These are phyloP conservation scores for Pachymerium ferrugineum DNA, from an alignment of 2,888 invertebrate species.

Conservation along the genomic window DNA sequence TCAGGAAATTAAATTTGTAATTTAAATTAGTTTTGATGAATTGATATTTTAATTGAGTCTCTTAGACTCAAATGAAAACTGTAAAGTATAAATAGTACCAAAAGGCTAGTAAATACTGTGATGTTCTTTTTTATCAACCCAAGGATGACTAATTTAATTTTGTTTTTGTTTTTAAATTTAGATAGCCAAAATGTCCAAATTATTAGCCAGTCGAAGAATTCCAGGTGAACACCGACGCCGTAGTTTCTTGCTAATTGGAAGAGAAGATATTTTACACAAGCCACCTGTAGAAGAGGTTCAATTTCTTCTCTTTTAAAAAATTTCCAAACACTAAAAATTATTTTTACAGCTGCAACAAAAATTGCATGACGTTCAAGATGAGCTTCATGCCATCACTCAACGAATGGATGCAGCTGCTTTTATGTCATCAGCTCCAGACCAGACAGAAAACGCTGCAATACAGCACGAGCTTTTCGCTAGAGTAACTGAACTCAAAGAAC, in stretches of 20 bases:
- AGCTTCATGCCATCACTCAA: conserved; percentile 43
- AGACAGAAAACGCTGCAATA: conserved; percentile 35
- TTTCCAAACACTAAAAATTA: neutral
- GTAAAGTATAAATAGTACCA: too few species aligned
- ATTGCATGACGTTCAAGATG: conserved; percentile 45
- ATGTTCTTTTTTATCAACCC: too few species aligned
- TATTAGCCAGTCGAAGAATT: conserved; percentile 50
- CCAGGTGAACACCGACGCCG: conserved; percentile 49
- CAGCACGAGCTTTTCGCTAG: conserved; percentile 40
- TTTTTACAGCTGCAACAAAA: conserved; percentile 43
- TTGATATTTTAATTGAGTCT: too few species aligned
- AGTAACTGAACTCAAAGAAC: conserved; percentile 46
- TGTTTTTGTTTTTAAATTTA: conserved; percentile 37
- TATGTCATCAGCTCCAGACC: neutral
- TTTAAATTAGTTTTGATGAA: too few species aligned
- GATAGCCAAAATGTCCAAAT: conserved; percentile 49
- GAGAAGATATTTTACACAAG: conserved; percentile 44
- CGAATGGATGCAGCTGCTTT: conserved; percentile 37
- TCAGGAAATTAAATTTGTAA: too few species aligned
- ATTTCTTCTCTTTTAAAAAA: neutral
- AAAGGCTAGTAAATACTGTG: too few species aligned
- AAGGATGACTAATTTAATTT: neutral
- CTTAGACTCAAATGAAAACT: too few species aligned
- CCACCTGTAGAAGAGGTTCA: conserved; percentile 43
- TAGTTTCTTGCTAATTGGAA: conserved; percentile 45